Evolutionary conservation across 1,140 invertebrate species (phyloP).

Genomic region (Globodera rostochiensis): DNA sequence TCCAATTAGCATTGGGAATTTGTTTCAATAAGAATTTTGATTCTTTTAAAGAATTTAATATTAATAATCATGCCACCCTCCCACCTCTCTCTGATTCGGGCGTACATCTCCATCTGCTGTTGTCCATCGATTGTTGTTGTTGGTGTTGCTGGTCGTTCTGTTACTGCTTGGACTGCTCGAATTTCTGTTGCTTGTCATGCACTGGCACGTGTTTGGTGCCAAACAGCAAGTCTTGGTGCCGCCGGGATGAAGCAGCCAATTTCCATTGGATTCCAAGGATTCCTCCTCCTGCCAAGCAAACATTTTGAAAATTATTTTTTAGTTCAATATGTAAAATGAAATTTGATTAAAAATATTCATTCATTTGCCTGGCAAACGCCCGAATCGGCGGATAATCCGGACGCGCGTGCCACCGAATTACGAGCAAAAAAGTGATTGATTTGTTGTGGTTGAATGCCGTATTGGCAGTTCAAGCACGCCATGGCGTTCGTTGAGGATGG

Average conservation of each 20-base stretch:
- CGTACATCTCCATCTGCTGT: no score
- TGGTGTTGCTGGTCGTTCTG: neutral
- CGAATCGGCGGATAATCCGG: conserved; percentile 53
- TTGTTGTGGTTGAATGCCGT: conserved; percentile 1
- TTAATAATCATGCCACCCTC: no score
- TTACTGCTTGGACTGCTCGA: neutral
- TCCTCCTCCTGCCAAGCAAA: neutral
- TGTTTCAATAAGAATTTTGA: no score
- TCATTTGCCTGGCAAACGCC: conserved; percentile 37
- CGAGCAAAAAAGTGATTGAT: conserved; percentile 27
- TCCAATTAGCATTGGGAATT: no score
- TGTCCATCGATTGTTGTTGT: neutral
- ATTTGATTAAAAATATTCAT: neutral
- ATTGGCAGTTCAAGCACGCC: conserved; percentile 28
- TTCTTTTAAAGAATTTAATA: no score
- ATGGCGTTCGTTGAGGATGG: conserved; percentile 16
- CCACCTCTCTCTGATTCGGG: no score
- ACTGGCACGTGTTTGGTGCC: neutral
- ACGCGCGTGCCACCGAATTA: conserved; percentile 48
- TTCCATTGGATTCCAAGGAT: neutral
- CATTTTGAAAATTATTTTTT: no score
- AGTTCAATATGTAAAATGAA: no score
- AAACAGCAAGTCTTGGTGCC: conserved; percentile 5
- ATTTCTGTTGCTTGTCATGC: neutral
- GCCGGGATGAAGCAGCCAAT: neutral